These are phyloP conservation scores for Aromia moschata DNA, from an alignment of 2,888 invertebrate species.

Conservation along the genomic window DNA sequence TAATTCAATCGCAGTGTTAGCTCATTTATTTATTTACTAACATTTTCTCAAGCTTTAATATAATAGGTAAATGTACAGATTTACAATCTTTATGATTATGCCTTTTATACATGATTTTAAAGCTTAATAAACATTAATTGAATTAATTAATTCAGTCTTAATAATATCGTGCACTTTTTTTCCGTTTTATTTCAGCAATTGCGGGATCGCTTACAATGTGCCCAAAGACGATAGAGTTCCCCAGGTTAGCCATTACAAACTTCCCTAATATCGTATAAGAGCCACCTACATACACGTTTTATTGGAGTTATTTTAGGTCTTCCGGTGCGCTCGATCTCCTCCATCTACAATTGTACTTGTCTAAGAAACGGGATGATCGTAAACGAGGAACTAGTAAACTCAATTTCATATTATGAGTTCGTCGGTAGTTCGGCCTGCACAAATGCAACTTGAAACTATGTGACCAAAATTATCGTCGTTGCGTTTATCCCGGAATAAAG, in stretches of 20 bases:
- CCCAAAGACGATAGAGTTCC: neutral
- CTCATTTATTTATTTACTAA: too few relatives aligned
- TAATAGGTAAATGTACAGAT: too few relatives aligned
- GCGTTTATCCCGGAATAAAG: neutral
- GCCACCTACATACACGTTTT: slow-evolving; percentile 17
- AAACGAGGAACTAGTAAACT: slow-evolving; percentile 21
- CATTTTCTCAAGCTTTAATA: too few relatives aligned
- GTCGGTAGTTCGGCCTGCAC: neutral
- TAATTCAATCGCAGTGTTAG: too few relatives aligned
- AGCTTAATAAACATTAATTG: too few relatives aligned
- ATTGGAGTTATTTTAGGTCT: slow-evolving; percentile 8
- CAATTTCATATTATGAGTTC: slow-evolving; percentile 15
- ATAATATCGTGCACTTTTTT: too few relatives aligned
- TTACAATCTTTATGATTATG: too few relatives aligned
- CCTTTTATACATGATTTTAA: too few relatives aligned
- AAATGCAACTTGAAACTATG: slow-evolving; percentile 12
- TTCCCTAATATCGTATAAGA: slow-evolving; percentile 17
- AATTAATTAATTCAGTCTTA: too few relatives aligned
- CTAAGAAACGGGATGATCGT: slow-evolving; percentile 12
- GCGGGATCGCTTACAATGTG: slow-evolving; percentile 21
- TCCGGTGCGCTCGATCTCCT: neutral
- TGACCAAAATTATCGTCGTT: slow-evolving; percentile 6
- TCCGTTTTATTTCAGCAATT: too few relatives aligned
- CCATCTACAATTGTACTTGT: slow-evolving; percentile 19
- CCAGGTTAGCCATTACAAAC: neutral